Conservation (phyloP, 2,113 vertebrate genomes). For the Lipotes vexillifer region DNA sequence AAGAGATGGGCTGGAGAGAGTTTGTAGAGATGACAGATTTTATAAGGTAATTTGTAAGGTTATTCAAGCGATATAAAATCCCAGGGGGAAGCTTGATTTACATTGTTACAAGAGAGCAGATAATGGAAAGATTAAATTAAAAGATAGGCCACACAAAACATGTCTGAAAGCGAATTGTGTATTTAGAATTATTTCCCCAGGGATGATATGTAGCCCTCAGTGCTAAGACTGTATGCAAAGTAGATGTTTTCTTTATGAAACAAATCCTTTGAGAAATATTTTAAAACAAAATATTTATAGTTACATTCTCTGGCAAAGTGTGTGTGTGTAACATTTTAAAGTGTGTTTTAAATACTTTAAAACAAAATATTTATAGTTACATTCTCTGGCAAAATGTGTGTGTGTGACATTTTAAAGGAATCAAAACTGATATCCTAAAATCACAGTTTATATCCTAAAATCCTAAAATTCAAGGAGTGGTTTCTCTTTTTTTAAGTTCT, state of each 20-base stretch:
- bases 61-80: constrained; percentile 24
- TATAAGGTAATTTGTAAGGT: neutral
- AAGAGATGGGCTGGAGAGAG: neutral
- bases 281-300: neutral
- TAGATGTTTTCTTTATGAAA: constrained; percentile 20
- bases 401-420: neutral
- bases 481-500: neutral
- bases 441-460: neutral
- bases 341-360: neutral
- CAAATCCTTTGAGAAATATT: neutral
- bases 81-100: neutral
- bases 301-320: neutral
- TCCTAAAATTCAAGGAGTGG: neutral
- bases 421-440: neutral
- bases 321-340: neutral
- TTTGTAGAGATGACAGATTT: neutral
- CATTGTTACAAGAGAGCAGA: neutral
- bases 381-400: neutral
- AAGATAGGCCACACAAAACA: neutral
- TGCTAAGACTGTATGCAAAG: neutral
- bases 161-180: neutral
- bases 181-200: constrained; percentile 40
- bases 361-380: neutral
- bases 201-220: neutral
- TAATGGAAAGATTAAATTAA: constrained; percentile 44